Conservation (phyloP, 2,797 vertebrate species). For the Sciurus carolinensis region DNA sequence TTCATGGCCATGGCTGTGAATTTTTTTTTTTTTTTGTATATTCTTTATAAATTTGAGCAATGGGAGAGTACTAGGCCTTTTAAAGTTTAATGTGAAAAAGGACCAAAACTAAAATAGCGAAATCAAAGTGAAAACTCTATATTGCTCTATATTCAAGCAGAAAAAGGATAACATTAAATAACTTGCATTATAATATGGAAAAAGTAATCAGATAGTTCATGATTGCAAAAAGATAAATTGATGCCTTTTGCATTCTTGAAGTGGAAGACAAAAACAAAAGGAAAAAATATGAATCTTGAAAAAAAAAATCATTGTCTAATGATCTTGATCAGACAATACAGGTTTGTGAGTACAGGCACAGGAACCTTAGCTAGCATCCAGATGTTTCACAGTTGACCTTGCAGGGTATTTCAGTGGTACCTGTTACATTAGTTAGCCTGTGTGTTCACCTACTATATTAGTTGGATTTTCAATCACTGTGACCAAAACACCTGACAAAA, state of each 20-base stretch:
- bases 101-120: neutral
- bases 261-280: neutral
- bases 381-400: neutral
- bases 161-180: slow-evolving; percentile 9
- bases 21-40: neutral
- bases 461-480: too few species aligned
- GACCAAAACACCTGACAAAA: too few species aligned
- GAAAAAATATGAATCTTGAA: neutral
- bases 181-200: neutral
- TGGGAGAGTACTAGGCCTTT: neutral
- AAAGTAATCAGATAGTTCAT: neutral
- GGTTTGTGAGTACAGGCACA: neutral
- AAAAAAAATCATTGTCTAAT: neutral
- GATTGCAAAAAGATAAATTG: neutral
- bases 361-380: neutral
- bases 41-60: neutral
- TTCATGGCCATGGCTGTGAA: neutral
- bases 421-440: neutral
- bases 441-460: neutral
- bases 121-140: slow-evolving; percentile 28
- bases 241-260: neutral
- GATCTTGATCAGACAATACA: neutral
- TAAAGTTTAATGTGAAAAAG: slow-evolving; percentile 33
- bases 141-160: slow-evolving; percentile 37
- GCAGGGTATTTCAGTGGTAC: neutral